Base-by-base conservation (phyloP, 2,888 invertebrate species). In the Drosophila antonietae region DNA sequence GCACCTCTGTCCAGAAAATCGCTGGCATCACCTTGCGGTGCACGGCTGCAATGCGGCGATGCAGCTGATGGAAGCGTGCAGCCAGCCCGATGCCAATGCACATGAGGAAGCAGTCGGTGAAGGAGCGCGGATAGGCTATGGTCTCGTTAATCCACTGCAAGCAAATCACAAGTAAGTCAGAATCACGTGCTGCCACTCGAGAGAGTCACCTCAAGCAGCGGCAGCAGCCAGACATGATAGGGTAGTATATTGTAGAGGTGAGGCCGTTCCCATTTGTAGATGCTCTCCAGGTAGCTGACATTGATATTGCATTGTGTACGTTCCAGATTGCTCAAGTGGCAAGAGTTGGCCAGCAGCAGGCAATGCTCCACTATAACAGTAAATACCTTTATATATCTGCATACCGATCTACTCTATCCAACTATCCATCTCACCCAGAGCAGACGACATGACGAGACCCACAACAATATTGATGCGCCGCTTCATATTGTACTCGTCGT, bases 71-170 rank as follows among this genome's bases (percentile, higher is more conserved):
- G 80, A 96, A 96, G 51, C 95, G 93, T 0, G 95, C 94, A 0
- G 95, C 93, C 43, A 96, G 90, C 0, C 95, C 95, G 86, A 95
- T 94, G 86, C 96, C 95, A 47, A 96, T 93, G 41, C 96, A 91
- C 80, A 96, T 95, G 15, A 96, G 94, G 58, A 96, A 95, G 63
- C 95, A 92, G 81, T 96, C 96, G 81, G 95, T 95, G 64, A 95
- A 96, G 78, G 95, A 95, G 94, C 96, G 96, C 0, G 95, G 93
- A 75, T 95, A 95, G 0, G 96, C 96, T 28, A 95, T 94, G 1
- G 90, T 89, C 51, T 92, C 65, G 68, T 91, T 92, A 3, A 89
- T 73, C 89, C 90, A 93, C 91, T 92, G 53, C 23, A 70, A 71
- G 12, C 2, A 8, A n/a, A 31, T 8, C 2, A 0, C 1, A 43